Percentiles rank a stretch among this genome's conserved stretches.
Conservation (phyloP, 2,888 invertebrate species). For the Notocelia uddmanniana region DNA sequence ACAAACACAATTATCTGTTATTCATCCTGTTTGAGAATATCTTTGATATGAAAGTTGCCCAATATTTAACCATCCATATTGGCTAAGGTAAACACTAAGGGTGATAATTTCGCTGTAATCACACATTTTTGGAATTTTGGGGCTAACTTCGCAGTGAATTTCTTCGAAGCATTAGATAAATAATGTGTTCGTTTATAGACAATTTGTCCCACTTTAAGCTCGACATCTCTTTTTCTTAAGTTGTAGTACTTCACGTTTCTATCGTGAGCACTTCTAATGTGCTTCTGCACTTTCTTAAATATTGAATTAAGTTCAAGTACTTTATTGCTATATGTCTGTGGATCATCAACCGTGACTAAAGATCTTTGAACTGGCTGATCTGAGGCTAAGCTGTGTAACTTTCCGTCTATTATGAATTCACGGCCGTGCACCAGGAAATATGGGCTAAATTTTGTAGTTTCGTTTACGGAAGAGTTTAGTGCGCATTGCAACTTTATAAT, state of each 20-base stretch:
- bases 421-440: conserved; percentile 2
- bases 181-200: conserved; percentile 10
- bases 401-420: conserved; percentile 3
- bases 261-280: background rate
- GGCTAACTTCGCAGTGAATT: conserved; percentile 3
- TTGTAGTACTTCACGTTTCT: conserved; percentile 3
- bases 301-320: background rate
- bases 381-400: background rate
- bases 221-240: conserved; percentile 3
- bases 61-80: conserved; percentile 3
- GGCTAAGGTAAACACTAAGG: conserved; percentile 13
- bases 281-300: conserved; percentile 14
- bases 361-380: background rate
- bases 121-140: conserved; percentile 17
- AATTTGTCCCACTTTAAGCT: conserved; percentile 11
- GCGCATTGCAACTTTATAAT: background rate
- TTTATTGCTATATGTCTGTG: background rate
- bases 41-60: conserved; percentile 10
- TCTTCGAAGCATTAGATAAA: conserved; percentile 15
- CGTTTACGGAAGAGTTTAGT: background rate
- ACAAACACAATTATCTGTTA: background rate
- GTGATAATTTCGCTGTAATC: conserved; percentile 14
- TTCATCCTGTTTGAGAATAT: conserved; percentile 1
- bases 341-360: background rate
- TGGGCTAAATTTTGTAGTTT: background rate